Base-by-base conservation (phyloP, 1,140 invertebrate genomes). In the Orchesella cincta region DNA sequence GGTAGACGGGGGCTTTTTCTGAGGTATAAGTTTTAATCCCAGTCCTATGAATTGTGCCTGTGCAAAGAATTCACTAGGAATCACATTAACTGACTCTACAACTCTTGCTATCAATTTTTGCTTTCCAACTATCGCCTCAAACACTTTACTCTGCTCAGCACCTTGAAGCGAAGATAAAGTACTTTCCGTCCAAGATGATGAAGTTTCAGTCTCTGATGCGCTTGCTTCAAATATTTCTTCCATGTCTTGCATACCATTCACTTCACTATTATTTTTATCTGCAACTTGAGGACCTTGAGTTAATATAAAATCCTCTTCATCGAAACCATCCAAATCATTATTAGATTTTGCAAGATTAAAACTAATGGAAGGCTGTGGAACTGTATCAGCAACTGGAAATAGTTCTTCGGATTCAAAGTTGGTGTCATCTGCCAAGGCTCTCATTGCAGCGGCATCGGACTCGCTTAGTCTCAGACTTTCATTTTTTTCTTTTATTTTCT, bases 341-440 rank as follows among this genome's bases (percentile, higher is more conserved):
- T 67, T 23, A 2, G 31, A n/a, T 12, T 31, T 73, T 73, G 3
- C 71, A 39, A 5, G 3, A 31, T 71, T 2, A 31, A 18, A 2
- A 46, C 16, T 39, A 8, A 39, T 73, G 8, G 14, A 5, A 64
- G 34, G 8, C 46, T 73, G 18, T 73, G 23, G 35, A 2, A 16
- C 35, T 8, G 14, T 73, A 12, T 46, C 34, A n/a, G 8, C 23
- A 18, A 71, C 62, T 29, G 75, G 71, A 75, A 78, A 78, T 62
- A 78, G 57, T 34, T 78, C 77, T 54, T 78, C 62, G 5, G 77
- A 78, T 18, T 70, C 73, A 52, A 75, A 75, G 33, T 75, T 71
- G 8, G 35, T 54, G 39, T 75, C 64, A 34, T 78, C 74, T 3
- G 77, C 77, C 16, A 78, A 31, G 14, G 73, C 77, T 31, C 29